These are phyloP conservation scores for Poeciliopsis infans DNA, from an alignment of 2,797 vertebrate genomes.

Conservation along the genomic window DNA sequence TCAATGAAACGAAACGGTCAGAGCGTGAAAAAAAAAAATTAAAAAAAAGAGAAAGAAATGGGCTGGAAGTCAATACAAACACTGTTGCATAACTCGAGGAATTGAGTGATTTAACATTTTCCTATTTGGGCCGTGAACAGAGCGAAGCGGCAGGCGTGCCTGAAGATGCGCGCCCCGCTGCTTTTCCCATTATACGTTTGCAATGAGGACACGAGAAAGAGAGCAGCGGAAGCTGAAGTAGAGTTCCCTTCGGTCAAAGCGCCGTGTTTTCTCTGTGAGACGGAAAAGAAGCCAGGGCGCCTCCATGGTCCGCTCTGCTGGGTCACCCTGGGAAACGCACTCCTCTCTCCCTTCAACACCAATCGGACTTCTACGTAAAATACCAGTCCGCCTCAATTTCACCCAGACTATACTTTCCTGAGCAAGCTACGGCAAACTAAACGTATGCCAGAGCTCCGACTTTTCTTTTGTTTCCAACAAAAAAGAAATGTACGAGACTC, in stretches of 20 bases:
- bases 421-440: slow-evolving; percentile 1
- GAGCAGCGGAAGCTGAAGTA: slow-evolving; percentile 65
- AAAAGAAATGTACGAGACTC: slow-evolving; percentile 1
- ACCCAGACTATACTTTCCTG: not conserved
- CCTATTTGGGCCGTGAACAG: slow-evolving; percentile 40
- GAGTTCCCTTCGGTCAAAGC: slow-evolving; percentile 27
- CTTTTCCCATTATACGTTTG: slow-evolving; percentile 60
- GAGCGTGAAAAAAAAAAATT: not conserved
- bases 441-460: slow-evolving; percentile 12
- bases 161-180: slow-evolving; percentile 50
- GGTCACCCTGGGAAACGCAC: slow-evolving; percentile 32
- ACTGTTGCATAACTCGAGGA: slow-evolving; percentile 55
- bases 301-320: slow-evolving; percentile 15
- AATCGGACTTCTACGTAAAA: slow-evolving; percentile 6
- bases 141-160: slow-evolving; percentile 47
- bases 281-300: slow-evolving; percentile 40
- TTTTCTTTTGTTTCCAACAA: slow-evolving; percentile 25
- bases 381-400: not conserved
- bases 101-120: slow-evolving; percentile 68
- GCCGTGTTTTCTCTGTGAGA: slow-evolving; percentile 22
- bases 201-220: slow-evolving; percentile 34
- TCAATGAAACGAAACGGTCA: slow-evolving; percentile 19
- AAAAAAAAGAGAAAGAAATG: not conserved
- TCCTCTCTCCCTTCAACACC: slow-evolving; percentile 19
- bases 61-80: slow-evolving; percentile 52